Evolutionary conservation across 2,888 invertebrate species (phyloP).

Genomic region (Halocaridina rubra): DNA sequence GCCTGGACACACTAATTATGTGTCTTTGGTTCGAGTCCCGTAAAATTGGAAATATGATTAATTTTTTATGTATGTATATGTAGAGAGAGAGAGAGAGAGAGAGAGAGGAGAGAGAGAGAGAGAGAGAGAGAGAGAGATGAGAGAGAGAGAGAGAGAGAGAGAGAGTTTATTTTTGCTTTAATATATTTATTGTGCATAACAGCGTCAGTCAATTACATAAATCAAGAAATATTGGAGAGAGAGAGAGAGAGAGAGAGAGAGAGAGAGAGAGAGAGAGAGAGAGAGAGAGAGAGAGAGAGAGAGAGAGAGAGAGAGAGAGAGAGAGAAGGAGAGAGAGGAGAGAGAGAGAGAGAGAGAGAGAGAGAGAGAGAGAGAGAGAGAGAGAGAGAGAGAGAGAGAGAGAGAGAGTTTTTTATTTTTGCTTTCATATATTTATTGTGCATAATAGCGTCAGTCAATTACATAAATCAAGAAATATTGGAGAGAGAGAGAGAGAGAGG

Average conservation of each 20-base stretch:
- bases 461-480: too few relatives aligned
- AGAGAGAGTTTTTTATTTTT: not conserved
- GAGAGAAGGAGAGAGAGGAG: not conserved
- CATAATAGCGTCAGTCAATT: too few relatives aligned
- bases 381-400: not conserved
- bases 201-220: too few relatives aligned
- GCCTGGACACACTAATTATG: not conserved
- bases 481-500: not conserved
- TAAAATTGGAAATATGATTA: not conserved
- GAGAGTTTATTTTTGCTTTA: too few relatives aligned
- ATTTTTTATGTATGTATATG: not conserved
- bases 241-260: conserved; percentile 22
- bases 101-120: not conserved
- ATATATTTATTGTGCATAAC: too few relatives aligned
- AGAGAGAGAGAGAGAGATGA: not conserved
- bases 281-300: not conserved
- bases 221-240: too few relatives aligned
- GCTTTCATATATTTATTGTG: too few relatives aligned
- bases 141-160: conserved; percentile 28
- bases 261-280: not conserved
- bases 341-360: not conserved
- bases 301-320: not conserved
- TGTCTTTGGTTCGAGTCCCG: not conserved
- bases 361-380: conserved; percentile 23
- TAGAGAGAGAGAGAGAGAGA: conserved; percentile 31